Evolutionary conservation across 2,888 invertebrate genomes (phyloP).

Genomic region (Orthosia gracilis): DNA sequence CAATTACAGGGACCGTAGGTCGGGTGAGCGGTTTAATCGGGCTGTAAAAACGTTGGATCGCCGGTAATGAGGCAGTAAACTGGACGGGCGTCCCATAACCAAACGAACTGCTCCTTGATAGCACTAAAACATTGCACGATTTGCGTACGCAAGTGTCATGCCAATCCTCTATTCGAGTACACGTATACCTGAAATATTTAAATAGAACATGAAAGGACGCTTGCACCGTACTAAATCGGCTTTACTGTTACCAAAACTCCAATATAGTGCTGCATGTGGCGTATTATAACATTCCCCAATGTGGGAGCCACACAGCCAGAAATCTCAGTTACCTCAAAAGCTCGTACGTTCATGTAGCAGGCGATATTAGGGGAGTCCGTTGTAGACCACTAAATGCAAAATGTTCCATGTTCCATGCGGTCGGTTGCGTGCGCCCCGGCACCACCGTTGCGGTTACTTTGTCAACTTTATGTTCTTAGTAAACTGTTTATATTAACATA

Average conservation of each 20-base stretch:
- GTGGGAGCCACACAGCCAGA: conserved; percentile 28
- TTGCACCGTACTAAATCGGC: conserved; percentile 53
- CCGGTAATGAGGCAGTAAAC: conserved; percentile 87
- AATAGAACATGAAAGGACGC: conserved; percentile 51
- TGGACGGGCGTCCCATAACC: conserved; percentile 78
- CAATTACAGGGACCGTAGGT: conserved; percentile 84
- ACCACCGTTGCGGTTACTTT: conserved; percentile 66
- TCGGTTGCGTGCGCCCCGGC: conserved; percentile 63
- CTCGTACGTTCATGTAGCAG: conserved; percentile 57
- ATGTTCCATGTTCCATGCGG: conserved; percentile 66
- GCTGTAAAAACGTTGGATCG: conserved; percentile 86
- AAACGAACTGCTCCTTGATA: conserved; percentile 74
- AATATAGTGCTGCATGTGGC: conserved; percentile 34
- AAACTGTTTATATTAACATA: conserved; percentile 71
- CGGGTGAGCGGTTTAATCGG: conserved; percentile 84
- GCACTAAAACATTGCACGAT: conserved; percentile 70
- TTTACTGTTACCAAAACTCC: conserved; percentile 60
- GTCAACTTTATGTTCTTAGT: conserved; percentile 72
- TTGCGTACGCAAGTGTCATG: conserved; percentile 59
- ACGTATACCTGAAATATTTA: conserved; percentile 63
- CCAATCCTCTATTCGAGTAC: conserved; percentile 47
- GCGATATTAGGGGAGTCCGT: conserved; percentile 59
- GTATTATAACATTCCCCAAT: conserved; percentile 51
- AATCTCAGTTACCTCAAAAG: conserved; percentile 63
- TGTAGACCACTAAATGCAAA: conserved; percentile 68